Evolutionary conservation across 2,888 invertebrate genomes (phyloP).

Genomic region (Eubasilissa splendida): DNA sequence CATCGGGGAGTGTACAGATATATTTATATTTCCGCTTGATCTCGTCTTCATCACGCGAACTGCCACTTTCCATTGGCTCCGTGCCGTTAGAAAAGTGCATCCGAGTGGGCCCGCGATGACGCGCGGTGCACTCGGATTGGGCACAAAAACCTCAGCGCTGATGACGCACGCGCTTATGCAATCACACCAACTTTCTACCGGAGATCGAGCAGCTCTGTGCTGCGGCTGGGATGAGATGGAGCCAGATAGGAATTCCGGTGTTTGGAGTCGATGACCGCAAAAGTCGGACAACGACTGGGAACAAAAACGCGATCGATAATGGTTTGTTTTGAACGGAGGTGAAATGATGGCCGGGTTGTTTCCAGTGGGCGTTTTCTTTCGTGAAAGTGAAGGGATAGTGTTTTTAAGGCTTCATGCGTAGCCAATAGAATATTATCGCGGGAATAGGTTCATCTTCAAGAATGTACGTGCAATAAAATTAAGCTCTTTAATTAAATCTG

Average conservation of each 20-base stretch:
- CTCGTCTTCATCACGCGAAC: background rate
- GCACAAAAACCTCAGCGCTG: conserved; percentile 34
- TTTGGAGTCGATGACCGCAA: conserved; percentile 23
- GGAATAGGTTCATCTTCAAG: too few relatives aligned
- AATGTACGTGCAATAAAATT: too few relatives aligned
- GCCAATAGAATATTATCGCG: too few relatives aligned
- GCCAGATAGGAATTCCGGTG: conserved; percentile 28
- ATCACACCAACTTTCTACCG: conserved; percentile 52
- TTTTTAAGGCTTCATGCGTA: background rate
- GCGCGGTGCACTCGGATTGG: conserved; percentile 28
- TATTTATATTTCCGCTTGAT: too few relatives aligned
- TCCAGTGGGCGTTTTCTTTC: too few relatives aligned
- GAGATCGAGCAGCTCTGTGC: conserved; percentile 46
- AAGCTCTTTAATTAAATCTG: too few relatives aligned
- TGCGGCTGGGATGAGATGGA: conserved; percentile 6
- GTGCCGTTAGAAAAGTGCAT: conserved; percentile 11
- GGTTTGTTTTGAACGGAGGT: conserved; percentile 24
- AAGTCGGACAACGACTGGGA: conserved; percentile 27
- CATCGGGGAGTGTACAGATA: too few relatives aligned
- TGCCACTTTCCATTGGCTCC: conserved; percentile 40
- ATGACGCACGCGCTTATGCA: conserved; percentile 45
- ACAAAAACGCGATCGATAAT: conserved; percentile 26
- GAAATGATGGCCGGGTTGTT: conserved; percentile 9
- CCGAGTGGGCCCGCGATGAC: conserved; percentile 3
- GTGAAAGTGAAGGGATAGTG: conserved; percentile 7